Base-by-base conservation (phyloP, 2,113 vertebrate genomes). In the Platysteira castanea region DNA sequence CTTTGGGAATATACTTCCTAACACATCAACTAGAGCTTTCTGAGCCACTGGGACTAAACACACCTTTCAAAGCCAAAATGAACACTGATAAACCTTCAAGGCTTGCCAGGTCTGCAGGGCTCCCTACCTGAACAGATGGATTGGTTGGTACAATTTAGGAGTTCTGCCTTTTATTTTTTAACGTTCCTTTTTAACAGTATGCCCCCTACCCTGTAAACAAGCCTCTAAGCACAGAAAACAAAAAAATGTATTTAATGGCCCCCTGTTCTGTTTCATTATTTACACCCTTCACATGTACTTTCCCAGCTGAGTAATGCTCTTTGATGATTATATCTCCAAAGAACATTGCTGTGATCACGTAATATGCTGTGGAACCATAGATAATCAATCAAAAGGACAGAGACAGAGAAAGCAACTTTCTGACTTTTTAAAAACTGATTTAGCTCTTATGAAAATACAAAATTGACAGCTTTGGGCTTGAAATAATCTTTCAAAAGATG, bases 311-410 rank as follows among this genome's bases (percentile, higher is more conserved):
- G 94, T 93, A 95, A 97, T 96, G 82, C 93, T 95, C 98, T 98
- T 98, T 98, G 97, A 98, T 98, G 97, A 98, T 97, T 97, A 37
- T 97, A 98, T 98, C 97, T 97, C 97, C 97, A 97, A 98, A 98
- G 97, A 98, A 96, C 95, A 97, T 98, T 89, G 83, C 96, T 98
- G 94, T 97, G 98, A 98, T 98, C 97, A 91, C 44, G 61, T 96
- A 90, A 97, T 98, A 85, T 91, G 93, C 98, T 97, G 90, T 88
- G 74, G 69, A 97, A 96, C 96, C 97, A 97, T 89, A 97, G 97
- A 98, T 98, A 98, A 98, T 98, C 98, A 97, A 97, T 97, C 97
- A 98, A 98, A 98, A 98, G 84, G 95, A 98, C 95, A 97, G 90
- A 95, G 96, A 96, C 84, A 96, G 97, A 93, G 87, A 97, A 96